phyloP scores from a whole-genome alignment of 1,140 invertebrate genomes.

The Streblospio benedicti region DNA sequence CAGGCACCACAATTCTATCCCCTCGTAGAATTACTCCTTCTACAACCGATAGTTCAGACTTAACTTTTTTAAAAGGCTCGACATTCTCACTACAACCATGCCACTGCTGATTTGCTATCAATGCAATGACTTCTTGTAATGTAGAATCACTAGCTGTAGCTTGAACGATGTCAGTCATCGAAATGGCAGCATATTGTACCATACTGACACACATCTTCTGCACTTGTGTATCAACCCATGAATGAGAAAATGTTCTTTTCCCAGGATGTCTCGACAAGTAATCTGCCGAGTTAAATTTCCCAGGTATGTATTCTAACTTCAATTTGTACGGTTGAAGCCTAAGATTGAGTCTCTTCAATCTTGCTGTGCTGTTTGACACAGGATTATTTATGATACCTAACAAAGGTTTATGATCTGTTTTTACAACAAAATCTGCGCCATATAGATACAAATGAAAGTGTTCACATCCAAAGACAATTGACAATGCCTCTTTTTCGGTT shows the following conservation, averaged over 20 bases:
- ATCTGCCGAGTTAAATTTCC: conserved; percentile 15
- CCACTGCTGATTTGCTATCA: too few relatives aligned
- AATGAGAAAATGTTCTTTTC: background rate
- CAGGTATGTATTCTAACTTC: conserved; percentile 1
- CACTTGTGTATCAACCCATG: background rate
- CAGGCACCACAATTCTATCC: background rate
- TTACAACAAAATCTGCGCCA: conserved; percentile 29
- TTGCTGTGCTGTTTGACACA: background rate
- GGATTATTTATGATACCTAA: conserved; percentile 13
- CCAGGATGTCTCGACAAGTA: conserved; percentile 9
- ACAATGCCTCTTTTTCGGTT: conserved; percentile 40
- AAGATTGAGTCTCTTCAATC: conserved; percentile 12
- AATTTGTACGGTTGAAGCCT: conserved; percentile 9
- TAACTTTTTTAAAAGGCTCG: background rate
- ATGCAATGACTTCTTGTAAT: too few relatives aligned
- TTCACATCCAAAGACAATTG: conserved; percentile 36
- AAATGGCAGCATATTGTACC: background rate
- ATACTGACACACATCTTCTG: background rate
- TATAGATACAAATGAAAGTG: conserved; percentile 40
- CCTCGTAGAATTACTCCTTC: background rate
- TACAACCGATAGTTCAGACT: background rate
- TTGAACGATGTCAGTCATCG: conserved; percentile 3
- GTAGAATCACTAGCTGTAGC: too few relatives aligned
- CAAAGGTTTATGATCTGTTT: conserved; percentile 32
- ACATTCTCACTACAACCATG: too few relatives aligned